Base-by-base conservation (phyloP, 1,140 invertebrate species). In the Scaptomyza hsui region DNA sequence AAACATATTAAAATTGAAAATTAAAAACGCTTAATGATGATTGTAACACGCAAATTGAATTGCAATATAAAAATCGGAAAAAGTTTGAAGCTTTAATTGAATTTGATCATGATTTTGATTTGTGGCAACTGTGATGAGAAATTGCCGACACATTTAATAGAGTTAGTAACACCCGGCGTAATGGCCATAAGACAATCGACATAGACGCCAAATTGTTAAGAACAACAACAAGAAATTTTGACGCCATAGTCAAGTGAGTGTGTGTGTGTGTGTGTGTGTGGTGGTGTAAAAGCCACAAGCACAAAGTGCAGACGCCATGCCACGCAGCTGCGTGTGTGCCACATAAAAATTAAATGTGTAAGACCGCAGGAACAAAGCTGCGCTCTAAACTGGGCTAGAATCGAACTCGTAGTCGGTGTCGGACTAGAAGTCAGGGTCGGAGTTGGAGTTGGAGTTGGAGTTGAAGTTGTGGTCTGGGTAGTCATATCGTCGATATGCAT, bases 131-230 rank as follows among this genome's bases (percentile, higher is more conserved):
- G 26, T 37, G 32, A 13, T 16, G 45, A 39, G 51, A 44, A 72
- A 81, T 81, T 59, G 73, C 2, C n/a, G 32, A 75, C 71, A 78
- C 57, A 68, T 75, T 83, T 78, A 75, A 82, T 82, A 75, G 79
- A 78, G 72, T 75, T 82, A 55, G 79, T 48, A 68, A 52, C 48
- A 56, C 41, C 56, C 52, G n/a, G n/a, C n/a, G 45, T 61, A 35
- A 55, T 60, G 49, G 24, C 53, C 79, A 68, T 49, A 52, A 52
- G 57, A 37, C 59, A 74, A 48, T 42, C 47, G 42, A 45, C 49
- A 70, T 61, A 64, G 78, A 55, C n/a, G n/a, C 68, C 72, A 79
- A 75, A 55, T 69, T 65, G 62, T 79, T 75, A 37, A 71, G 71
- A 48, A 42, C 32, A 37, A 37, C 32, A 35, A 35, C 0, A 35